Conservation (phyloP, 2,888 invertebrate species). For the Lathronympha strigana region DNA sequence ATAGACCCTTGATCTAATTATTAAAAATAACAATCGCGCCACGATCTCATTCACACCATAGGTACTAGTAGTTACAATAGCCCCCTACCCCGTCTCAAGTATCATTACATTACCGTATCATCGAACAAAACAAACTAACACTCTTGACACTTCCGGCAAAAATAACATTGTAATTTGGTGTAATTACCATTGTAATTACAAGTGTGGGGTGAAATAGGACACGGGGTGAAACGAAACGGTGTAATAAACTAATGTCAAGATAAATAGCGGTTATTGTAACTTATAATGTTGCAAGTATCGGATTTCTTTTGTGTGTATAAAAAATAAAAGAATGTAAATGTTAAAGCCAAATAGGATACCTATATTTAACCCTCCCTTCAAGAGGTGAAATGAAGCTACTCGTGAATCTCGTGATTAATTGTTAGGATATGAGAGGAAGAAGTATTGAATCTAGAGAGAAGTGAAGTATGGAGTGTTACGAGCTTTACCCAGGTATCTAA, state of each 20-base stretch:
- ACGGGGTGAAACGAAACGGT: conserved; percentile 4
- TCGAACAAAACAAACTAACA: conserved; percentile 26
- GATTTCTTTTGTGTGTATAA: conserved; percentile 13
- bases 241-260: conserved; percentile 11
- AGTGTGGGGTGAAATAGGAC: conserved; percentile 18
- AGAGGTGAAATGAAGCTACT: not conserved
- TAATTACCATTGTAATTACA: conserved; percentile 23
- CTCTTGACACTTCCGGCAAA: conserved; percentile 24
- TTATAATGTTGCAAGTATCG: conserved; percentile 20
- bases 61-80: conserved; percentile 19
- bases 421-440: too few species aligned
- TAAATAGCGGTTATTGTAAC: conserved; percentile 21
- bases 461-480: too few species aligned
- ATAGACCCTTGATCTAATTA: not conserved
- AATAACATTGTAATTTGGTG: conserved; percentile 33
- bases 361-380: too few species aligned
- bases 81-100: conserved; percentile 14
- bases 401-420: too few species aligned
- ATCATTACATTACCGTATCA: conserved; percentile 23
- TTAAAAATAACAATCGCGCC: conserved; percentile 20
- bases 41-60: conserved; percentile 23
- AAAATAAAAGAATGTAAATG: not conserved
- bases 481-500: too few species aligned
- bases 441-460: too few species aligned
- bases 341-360: too few species aligned